These are phyloP conservation scores for Tipula helvola DNA, from an alignment of 2,888 invertebrate species.

Conservation along the genomic window DNA sequence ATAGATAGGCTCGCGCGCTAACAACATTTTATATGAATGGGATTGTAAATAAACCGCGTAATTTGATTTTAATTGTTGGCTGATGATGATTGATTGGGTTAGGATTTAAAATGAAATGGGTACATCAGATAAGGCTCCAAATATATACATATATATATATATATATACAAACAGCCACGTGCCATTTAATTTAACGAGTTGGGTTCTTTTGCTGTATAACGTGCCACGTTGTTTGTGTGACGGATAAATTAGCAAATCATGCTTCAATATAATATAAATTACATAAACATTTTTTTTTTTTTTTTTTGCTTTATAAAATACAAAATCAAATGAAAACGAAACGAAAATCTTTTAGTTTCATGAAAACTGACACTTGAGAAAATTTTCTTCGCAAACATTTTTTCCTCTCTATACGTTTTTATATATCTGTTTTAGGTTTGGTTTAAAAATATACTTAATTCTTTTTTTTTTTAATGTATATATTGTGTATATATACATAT, in stretches of 20 bases:
- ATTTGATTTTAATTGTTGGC: not conserved
- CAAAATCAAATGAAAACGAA: not conserved
- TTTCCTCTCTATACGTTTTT: not conserved
- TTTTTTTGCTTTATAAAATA: not conserved
- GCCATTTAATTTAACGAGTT: not conserved
- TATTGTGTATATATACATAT: not conserved
- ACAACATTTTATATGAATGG: not conserved
- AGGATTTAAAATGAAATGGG: not conserved
- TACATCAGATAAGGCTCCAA: not conserved
- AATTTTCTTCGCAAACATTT: not conserved
- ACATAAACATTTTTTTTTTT: not conserved
- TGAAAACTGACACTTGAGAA: conserved; percentile 4
- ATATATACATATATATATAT: no score
- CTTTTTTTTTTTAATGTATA: not conserved
- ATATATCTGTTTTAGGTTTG: conserved; percentile 4
- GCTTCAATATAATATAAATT: not conserved
- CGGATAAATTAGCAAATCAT: not conserved
- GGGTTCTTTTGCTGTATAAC: not conserved
- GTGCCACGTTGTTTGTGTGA: not conserved
- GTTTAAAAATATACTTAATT: not conserved
- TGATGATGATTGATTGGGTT: not conserved
- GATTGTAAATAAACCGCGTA: not conserved
- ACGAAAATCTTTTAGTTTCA: not conserved
- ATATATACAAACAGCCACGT: not conserved
- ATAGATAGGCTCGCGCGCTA: not conserved